Conservation (phyloP, 2,113 vertebrate species). For the Megaleporinus macrocephalus region DNA sequence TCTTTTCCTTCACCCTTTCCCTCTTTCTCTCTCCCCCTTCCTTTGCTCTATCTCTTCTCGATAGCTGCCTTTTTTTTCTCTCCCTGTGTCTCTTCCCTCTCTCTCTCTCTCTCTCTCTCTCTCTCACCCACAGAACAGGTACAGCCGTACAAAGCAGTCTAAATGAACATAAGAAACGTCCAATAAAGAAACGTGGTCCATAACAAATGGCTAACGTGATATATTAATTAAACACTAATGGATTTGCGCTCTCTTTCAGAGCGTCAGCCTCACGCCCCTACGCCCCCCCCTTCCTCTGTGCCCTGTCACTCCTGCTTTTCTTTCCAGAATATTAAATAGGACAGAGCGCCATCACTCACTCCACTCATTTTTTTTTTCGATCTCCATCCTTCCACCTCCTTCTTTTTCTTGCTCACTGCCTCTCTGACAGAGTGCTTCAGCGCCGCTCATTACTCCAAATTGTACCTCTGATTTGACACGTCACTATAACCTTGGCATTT, state of each 20-base stretch:
- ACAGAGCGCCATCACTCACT: slow-evolving; percentile 62
- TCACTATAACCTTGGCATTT: slow-evolving; percentile 52
- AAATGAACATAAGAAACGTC: slow-evolving; percentile 7
- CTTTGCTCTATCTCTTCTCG: too few relatives aligned
- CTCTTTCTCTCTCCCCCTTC: too few relatives aligned
- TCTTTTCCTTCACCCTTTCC: too few relatives aligned
- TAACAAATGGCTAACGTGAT: slow-evolving; percentile 18
- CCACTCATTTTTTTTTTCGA: not conserved
- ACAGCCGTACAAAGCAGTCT: not conserved
- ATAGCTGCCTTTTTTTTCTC: too few relatives aligned
- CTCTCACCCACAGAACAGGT: not conserved
- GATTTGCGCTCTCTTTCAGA: slow-evolving; percentile 39
- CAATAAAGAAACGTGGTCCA: slow-evolving; percentile 14
- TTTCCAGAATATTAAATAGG: slow-evolving; percentile 66
- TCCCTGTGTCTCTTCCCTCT: not conserved
- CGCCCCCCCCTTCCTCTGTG: slow-evolving; percentile 31
- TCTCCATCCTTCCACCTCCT: slow-evolving; percentile 14
- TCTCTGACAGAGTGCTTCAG: slow-evolving; percentile 52
- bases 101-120: not conserved
- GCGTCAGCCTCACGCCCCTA: slow-evolving; percentile 4
- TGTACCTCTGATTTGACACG: slow-evolving; percentile 58
- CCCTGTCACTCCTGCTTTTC: slow-evolving; percentile 53
- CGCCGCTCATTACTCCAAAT: slow-evolving; percentile 54
- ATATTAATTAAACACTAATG: slow-evolving; percentile 52
- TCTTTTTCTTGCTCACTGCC: slow-evolving; percentile 37